Evolutionary conservation across 2,888 invertebrate species (phyloP).

Genomic region (Sphaerophoria rueppellii): DNA sequence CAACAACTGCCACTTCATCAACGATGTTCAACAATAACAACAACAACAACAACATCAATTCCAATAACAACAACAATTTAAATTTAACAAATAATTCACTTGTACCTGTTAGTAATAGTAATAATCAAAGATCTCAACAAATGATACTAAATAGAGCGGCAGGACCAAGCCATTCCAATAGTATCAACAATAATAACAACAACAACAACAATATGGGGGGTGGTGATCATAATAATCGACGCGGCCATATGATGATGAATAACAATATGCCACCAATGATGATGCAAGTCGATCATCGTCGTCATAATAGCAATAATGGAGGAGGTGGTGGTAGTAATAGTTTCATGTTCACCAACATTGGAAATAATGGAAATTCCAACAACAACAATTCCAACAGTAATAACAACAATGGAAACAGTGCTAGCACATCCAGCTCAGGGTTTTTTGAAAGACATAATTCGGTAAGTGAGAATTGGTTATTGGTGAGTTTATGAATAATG

Average conservation of each 20-base stretch:
- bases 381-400: slow-evolving; percentile 60
- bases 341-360: slow-evolving; percentile 58
- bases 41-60: slow-evolving; percentile 58
- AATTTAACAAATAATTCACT: slow-evolving; percentile 72
- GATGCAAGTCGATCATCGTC: slow-evolving; percentile 69
- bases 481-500: slow-evolving; percentile 60
- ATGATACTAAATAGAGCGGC: slow-evolving; percentile 75
- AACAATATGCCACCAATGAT: slow-evolving; percentile 56
- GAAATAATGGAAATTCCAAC: slow-evolving; percentile 58
- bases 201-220: slow-evolving; percentile 55
- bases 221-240: slow-evolving; percentile 69
- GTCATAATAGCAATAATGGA: slow-evolving; percentile 48
- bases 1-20: slow-evolving; percentile 54
- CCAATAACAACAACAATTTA: slow-evolving; percentile 39
- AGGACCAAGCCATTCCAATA: slow-evolving; percentile 76
- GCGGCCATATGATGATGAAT: slow-evolving; percentile 68
- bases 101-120: slow-evolving; percentile 74
- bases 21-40: slow-evolving; percentile 57
- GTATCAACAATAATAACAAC: slow-evolving; percentile 67
- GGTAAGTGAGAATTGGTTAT: slow-evolving; percentile 62
- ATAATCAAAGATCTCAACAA: slow-evolving; percentile 77
- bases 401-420: slow-evolving; percentile 72
- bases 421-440: slow-evolving; percentile 77
- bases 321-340: slow-evolving; percentile 60
- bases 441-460: slow-evolving; percentile 78